Percentiles rank a stretch among this genome's conserved stretches.
Evolutionary conservation across 2,797 vertebrate genomes (phyloP).

Genomic region (Thamnophis elegans): DNA sequence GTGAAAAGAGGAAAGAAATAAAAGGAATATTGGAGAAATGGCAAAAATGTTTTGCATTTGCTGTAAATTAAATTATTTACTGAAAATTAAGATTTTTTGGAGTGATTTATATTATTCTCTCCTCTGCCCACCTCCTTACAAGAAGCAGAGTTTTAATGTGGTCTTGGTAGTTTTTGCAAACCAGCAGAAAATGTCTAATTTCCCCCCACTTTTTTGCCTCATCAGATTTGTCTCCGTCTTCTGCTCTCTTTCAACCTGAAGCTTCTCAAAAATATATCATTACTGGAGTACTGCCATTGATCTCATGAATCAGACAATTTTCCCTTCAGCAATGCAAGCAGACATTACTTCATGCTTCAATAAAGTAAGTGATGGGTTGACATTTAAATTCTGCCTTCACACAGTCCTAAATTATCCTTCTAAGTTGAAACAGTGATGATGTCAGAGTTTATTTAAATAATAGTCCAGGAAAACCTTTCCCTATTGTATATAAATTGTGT

Average conservation of each 20-base stretch:
- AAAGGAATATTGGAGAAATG: not conserved
- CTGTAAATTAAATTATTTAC: not conserved
- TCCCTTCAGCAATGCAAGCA: slow-evolving; percentile 34
- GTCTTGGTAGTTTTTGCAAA: slow-evolving; percentile 28
- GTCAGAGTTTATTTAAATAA: slow-evolving; percentile 33
- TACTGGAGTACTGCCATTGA: slow-evolving; percentile 38
- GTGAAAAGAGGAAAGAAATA: not conserved
- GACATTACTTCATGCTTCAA: slow-evolving; percentile 60
- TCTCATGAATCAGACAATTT: slow-evolving; percentile 43
- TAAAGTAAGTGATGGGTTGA: slow-evolving; percentile 53
- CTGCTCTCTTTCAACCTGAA: slow-evolving; percentile 14
- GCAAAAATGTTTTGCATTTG: not conserved
- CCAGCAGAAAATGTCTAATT: slow-evolving; percentile 21
- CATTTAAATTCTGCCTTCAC: slow-evolving; percentile 62
- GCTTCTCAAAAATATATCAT: slow-evolving; percentile 32
- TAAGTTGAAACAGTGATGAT: slow-evolving; percentile 37
- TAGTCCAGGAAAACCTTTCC: not conserved
- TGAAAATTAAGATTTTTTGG: not conserved
- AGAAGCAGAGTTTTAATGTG: not conserved
- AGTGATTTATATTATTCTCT: not conserved
- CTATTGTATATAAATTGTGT: not conserved
- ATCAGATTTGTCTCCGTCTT: slow-evolving; percentile 32
- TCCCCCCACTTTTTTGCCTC: not conserved
- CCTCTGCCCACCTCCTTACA: not conserved
- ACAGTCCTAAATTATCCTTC: slow-evolving; percentile 45